Base-by-base conservation (phyloP, 2,797 vertebrate species). In the Hippocampus kuda region DNA sequence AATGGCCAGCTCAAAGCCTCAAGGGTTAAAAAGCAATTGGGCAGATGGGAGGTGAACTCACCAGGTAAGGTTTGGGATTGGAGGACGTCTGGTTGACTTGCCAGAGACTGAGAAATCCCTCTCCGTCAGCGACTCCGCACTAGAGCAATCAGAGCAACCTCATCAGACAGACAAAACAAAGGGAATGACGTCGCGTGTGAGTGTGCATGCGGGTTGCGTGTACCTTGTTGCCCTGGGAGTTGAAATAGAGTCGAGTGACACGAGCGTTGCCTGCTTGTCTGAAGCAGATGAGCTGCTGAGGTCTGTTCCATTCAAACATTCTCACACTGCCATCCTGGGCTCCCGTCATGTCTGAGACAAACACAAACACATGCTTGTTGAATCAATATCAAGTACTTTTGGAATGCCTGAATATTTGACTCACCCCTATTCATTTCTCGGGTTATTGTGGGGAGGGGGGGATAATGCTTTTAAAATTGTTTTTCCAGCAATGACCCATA, bases 261-360 rank as follows among this genome's bases (percentile, higher is more conserved):
- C 97, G 89, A 30, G 97, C 97, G 0, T 98, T 99, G 66, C 97
- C 97, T 16, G 97, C 97, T 80, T 99, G 97, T 75, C 92, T 91
- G 87, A 98, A 99, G 84, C 96, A 99, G 61, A 98, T 92, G 72
- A 99, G 81, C 53, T 99, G 97, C 84, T 99, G 97, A 3, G 97
- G 96, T 51, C 97, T 91, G 53, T 93, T 95, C 97, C 97, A 99
- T 66, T 99, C 97, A 85, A 99, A 99, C 96, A 99, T 98, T 44
- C 96, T 91, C 9, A 99, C 95, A 0, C 97, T 99, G 34, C 97
- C 97, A 22, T 99, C 97, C 81, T 99, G 97, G 72, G 97, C 97
- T 27, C 97, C 97, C 0, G 97, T 99, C 81, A 99, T 92, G 84
- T 99, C 97, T 99, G 75, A 66, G 1, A 70, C 71, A 71, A 38